Conservation (phyloP, 2,797 vertebrate genomes). For the Hirundo rustica region DNA sequence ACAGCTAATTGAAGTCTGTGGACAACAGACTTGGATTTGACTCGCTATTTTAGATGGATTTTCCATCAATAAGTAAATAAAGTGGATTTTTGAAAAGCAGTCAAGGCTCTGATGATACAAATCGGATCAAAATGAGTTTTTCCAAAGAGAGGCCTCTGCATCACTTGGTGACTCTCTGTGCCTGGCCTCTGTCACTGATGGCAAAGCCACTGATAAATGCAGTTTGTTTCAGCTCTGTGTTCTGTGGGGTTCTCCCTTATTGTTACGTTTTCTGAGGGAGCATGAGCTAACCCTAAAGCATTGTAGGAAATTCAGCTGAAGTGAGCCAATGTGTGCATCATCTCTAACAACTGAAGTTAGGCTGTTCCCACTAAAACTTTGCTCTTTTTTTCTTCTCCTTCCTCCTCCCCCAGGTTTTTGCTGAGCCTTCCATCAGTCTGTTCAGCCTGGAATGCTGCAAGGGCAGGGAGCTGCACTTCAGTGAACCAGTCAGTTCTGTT, state of each 20-base stretch:
- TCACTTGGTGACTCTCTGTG: not conserved
- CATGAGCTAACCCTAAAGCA: not conserved
- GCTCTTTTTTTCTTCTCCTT: not conserved
- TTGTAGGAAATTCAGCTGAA: not conserved
- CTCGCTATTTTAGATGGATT: not conserved
- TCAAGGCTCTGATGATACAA: not conserved
- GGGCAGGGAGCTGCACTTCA: slow-evolving; percentile 80
- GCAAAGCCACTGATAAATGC: not conserved
- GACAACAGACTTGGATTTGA: not conserved
- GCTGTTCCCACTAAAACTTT: not conserved
- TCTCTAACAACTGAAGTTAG: not conserved
- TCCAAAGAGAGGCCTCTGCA: not conserved
- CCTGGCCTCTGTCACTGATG: not conserved
- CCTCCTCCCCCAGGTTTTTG: slow-evolving; percentile 75
- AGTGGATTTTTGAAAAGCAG: not conserved
- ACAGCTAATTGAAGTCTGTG: not conserved
- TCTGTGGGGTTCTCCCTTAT: not conserved
- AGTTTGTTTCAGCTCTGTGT: not conserved
- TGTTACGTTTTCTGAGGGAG: not conserved
- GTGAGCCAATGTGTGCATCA: not conserved
- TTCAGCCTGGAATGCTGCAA: slow-evolving; percentile 83
- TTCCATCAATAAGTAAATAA: not conserved
- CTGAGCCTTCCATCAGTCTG: slow-evolving; percentile 82
- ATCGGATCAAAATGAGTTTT: not conserved
- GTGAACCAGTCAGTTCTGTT: slow-evolving; percentile 72